Percentiles rank a stretch among this genome's conserved stretches.
phyloP scores from a whole-genome alignment of 37 sponge, comb jelly and placozoan genomes.

The Aplysina aerophoba region DNA sequence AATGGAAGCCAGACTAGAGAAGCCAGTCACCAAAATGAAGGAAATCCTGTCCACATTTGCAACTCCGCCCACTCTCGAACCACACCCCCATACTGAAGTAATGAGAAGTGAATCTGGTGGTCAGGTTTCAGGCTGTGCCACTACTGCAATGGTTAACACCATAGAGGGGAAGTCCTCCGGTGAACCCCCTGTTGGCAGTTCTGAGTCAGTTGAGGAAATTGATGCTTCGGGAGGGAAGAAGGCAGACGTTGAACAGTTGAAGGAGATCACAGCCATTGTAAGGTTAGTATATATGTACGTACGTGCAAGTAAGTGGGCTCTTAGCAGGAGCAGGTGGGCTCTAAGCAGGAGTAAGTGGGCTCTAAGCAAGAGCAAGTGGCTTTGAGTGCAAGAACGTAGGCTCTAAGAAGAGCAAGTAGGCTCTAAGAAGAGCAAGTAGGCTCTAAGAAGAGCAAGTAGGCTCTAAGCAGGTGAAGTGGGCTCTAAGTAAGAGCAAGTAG shows the following conservation, averaged over 20 bases:
- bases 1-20: conserved; percentile 34
- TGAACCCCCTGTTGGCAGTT: not conserved
- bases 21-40: conserved; percentile 21
- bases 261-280: not conserved
- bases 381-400: conserved; percentile 1
- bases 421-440: conserved; percentile 4
- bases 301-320: not conserved
- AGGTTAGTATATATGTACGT: not conserved
- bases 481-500: too few species aligned
- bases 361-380: too few species aligned
- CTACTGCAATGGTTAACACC: not conserved
- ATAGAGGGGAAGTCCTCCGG: not conserved
- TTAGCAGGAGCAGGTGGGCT: not conserved
- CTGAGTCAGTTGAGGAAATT: not conserved
- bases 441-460: conserved; percentile 4
- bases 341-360: too few species aligned
- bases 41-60: conserved; percentile 24
- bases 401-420: conserved; percentile 4
- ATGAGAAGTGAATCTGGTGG: not conserved
- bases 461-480: too few species aligned
- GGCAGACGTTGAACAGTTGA: not conserved
- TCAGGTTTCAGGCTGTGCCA: not conserved
- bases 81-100: not conserved
- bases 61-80: not conserved
- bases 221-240: not conserved